Percentiles rank a stretch among this genome's conserved stretches.
Conservation (phyloP, 1,140 invertebrate species). For the Heliothis virescens region DNA sequence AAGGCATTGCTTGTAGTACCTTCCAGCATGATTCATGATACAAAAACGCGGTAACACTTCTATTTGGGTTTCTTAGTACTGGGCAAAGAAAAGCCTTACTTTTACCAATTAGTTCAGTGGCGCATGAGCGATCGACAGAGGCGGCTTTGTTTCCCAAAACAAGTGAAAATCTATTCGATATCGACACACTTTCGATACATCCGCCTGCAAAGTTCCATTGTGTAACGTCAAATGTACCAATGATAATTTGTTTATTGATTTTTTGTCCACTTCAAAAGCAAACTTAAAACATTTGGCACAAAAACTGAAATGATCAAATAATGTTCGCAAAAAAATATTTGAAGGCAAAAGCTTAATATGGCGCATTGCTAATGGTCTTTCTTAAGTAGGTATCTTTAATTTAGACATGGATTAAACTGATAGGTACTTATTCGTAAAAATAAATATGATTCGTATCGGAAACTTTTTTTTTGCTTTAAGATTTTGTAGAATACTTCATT, state of each 20-base stretch:
- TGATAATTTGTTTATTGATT: slow-evolving; percentile 16
- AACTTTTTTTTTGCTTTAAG: too few species aligned
- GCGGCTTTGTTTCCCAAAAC: slow-evolving; percentile 78
- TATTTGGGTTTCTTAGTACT: slow-evolving; percentile 78
- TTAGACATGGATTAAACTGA: too few species aligned
- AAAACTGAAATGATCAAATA: slow-evolving; percentile 9
- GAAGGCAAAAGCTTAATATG: background rate
- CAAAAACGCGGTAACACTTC: slow-evolving; percentile 60
- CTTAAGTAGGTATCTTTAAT: background rate
- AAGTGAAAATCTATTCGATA: slow-evolving; percentile 77
- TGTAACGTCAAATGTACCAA: slow-evolving; percentile 7
- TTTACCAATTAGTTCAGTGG: slow-evolving; percentile 80
- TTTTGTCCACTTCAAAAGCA: background rate
- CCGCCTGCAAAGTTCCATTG: slow-evolving; percentile 55
- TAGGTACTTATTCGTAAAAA: too few species aligned
- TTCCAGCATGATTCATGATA: slow-evolving; percentile 60
- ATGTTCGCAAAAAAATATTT: slow-evolving; percentile 32
- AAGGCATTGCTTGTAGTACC: slow-evolving; percentile 8
- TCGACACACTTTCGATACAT: slow-evolving; percentile 69
- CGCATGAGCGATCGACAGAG: slow-evolving; percentile 69
- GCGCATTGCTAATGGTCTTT: too few species aligned
- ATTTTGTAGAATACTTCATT: too few species aligned
- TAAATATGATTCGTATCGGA: too few species aligned
- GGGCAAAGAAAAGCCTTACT: slow-evolving; percentile 77
- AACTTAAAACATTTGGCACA: background rate